Percentiles rank a stretch among this genome's conserved stretches.
Conservation (phyloP, 1,140 invertebrate species). For the Stegodyphus dumicola region DNA sequence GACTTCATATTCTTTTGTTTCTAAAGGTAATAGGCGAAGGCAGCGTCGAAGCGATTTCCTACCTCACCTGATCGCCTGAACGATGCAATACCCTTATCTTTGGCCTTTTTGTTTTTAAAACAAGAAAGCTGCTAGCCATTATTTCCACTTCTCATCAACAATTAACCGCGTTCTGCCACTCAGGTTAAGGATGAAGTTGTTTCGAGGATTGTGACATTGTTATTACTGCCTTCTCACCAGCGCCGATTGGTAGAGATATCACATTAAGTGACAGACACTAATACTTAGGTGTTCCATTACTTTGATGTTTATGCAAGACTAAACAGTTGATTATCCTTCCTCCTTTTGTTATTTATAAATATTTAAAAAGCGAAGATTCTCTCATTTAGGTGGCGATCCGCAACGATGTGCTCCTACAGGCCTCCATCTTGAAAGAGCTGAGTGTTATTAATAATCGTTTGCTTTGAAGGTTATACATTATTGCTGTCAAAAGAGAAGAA, state of each 20-base stretch:
- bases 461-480: no score
- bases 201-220: background rate
- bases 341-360: constrained; percentile 1
- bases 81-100: no score
- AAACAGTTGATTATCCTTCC: background rate
- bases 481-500: no score
- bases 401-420: background rate
- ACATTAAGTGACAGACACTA: constrained; percentile 5
- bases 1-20: no score
- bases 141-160: constrained; percentile 16
- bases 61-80: no score
- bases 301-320: constrained; percentile 1
- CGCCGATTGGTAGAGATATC: background rate
- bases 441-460: no score
- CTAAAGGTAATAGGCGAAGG: no score
- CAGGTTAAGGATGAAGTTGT: background rate
- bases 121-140: background rate
- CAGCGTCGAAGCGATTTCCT: no score
- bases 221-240: background rate
- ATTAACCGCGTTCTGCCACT: constrained; percentile 13
- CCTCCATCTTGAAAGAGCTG: no score
- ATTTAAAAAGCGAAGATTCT: background rate
- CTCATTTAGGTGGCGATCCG: background rate
- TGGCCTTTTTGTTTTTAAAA: background rate
- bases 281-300: constrained; percentile 1